Evolutionary conservation across 2,797 vertebrate genomes (phyloP).

Genomic region (Paedocypris micromegethes): DNA sequence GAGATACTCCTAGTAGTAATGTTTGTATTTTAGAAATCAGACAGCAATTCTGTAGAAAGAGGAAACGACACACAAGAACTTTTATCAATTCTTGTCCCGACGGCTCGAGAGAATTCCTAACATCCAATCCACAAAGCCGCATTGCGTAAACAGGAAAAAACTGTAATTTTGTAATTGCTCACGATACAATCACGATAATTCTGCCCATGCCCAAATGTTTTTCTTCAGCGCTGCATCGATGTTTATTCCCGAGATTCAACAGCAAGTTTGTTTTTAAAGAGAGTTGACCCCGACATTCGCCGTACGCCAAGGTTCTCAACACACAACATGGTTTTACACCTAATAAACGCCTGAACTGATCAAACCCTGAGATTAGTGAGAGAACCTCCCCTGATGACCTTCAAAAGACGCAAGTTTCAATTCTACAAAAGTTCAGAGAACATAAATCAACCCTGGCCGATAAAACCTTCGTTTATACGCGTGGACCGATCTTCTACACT

Average conservation of each 20-base stretch:
- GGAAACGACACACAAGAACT: conserved; percentile 5
- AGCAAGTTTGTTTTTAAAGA: conserved; percentile 61
- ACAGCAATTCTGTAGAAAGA: neutral
- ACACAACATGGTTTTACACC: no score
- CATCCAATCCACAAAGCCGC: conserved; percentile 18
- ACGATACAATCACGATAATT: conserved; percentile 49
- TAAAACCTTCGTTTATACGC: neutral
- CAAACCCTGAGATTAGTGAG: no score
- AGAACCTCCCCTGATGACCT: no score
- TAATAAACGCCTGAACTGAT: no score
- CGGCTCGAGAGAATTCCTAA: neutral
- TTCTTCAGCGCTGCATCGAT: conserved; percentile 55
- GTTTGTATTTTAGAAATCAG: neutral
- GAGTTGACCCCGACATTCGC: conserved; percentile 48
- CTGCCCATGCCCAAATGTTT: conserved; percentile 51
- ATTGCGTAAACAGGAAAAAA: conserved; percentile 32
- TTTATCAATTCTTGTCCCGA: conserved; percentile 6
- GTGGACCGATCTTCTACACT: neutral
- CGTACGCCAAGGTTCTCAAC: no score
- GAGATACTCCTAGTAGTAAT: no score
- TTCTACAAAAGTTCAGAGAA: no score
- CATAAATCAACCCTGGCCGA: conserved; percentile 49
- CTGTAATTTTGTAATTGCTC: conserved; percentile 33
- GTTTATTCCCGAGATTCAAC: conserved; percentile 59
- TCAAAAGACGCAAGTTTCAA: no score